These are phyloP conservation scores for Stenotaenia linearis DNA, from an alignment of 2,888 invertebrate genomes.

Conservation along the genomic window DNA sequence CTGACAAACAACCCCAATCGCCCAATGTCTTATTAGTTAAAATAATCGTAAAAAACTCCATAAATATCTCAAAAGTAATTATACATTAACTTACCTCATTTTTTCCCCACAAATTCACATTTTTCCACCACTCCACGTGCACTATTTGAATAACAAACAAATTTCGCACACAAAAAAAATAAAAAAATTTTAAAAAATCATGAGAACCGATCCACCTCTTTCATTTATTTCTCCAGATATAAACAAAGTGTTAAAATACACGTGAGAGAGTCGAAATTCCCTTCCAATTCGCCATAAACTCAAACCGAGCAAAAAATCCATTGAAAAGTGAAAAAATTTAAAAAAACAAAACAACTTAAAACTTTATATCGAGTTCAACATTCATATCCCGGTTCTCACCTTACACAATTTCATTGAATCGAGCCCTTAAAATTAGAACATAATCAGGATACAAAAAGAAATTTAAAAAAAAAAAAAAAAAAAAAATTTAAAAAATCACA, in stretches of 20 bases:
- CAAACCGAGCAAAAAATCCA: not conserved
- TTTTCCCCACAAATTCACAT: not conserved
- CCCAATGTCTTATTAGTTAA: not conserved
- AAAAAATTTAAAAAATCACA: not conserved
- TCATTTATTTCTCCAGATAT: not conserved
- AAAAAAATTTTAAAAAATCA: not conserved
- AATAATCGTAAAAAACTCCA: not conserved
- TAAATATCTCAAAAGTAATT: not conserved
- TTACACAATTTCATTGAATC: slow-evolving; percentile 22
- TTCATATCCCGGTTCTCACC: slow-evolving; percentile 20
- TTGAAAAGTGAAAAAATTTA: not conserved
- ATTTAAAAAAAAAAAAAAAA: not conserved
- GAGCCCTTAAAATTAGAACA: slow-evolving; percentile 15
- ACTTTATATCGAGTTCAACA: slow-evolving; percentile 9
- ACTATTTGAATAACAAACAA: not conserved
- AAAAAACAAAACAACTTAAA: not conserved
- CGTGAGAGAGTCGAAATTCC: not conserved
- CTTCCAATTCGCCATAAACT: not conserved
- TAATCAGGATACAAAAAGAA: slow-evolving; percentile 7
- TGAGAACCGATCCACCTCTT: not conserved
- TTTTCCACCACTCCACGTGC: not conserved
- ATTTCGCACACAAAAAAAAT: not conserved
- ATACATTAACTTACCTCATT: not conserved
- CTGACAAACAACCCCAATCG: not conserved
- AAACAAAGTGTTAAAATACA: not conserved